Conservation (phyloP, 2,797 vertebrate genomes). For the Psittacula derbiana region DNA sequence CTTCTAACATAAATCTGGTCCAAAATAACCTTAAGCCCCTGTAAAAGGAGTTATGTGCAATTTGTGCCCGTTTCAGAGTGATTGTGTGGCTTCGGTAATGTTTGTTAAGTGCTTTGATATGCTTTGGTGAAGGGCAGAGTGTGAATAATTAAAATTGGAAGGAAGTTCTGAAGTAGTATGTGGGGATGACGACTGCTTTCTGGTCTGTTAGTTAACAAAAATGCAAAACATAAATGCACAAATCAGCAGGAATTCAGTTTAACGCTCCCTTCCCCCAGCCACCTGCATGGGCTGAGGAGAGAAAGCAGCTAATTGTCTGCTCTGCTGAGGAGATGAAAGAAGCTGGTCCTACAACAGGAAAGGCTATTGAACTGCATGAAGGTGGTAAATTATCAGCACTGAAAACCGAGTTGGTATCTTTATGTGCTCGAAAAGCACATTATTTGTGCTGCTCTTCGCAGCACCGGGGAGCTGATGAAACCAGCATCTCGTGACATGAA, state of each 20-base stretch:
- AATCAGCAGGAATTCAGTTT: slow-evolving; percentile 33
- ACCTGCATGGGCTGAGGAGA: slow-evolving; percentile 44
- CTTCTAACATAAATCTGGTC: neutral
- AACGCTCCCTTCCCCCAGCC: slow-evolving; percentile 17
- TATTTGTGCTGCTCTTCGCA: neutral
- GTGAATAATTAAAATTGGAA: slow-evolving; percentile 66
- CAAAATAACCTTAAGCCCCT: neutral
- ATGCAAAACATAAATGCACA: slow-evolving; percentile 32
- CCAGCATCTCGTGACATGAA: neutral
- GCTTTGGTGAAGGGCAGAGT: slow-evolving; percentile 10
- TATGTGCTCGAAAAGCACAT: neutral
- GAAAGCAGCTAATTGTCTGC: slow-evolving; percentile 53
- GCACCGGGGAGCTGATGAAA: neutral
- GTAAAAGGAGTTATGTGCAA: neutral
- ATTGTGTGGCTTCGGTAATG: slow-evolving; percentile 29
- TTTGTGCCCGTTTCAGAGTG: neutral
- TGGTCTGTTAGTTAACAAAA: slow-evolving; percentile 63
- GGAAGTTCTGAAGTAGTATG: slow-evolving; percentile 1
- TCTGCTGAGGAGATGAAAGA: slow-evolving; percentile 36
- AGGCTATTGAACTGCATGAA: slow-evolving; percentile 21
- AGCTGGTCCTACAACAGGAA: slow-evolving; percentile 20
- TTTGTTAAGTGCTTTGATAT: slow-evolving; percentile 50
- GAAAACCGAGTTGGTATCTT: slow-evolving; percentile 21
- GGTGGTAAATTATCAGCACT: slow-evolving; percentile 31
- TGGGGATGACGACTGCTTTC: slow-evolving; percentile 16